Evolutionary conservation across 2,113 vertebrate species (phyloP).

Genomic region (Bufo gargarizans): DNA sequence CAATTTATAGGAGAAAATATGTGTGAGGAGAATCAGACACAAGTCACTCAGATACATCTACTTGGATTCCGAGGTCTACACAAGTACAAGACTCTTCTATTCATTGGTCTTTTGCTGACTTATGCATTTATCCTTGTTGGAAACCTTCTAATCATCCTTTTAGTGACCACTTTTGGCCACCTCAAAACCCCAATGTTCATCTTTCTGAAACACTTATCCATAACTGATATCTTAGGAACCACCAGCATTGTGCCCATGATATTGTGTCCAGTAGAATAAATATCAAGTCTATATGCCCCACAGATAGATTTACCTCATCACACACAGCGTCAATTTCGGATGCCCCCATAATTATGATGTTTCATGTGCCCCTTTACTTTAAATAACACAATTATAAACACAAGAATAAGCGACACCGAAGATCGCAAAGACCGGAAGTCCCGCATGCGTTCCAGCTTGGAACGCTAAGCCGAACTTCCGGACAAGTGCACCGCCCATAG

Average conservation of each 20-base stretch:
- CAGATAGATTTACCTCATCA: no score
- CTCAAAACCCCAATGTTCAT: conserved; percentile 32
- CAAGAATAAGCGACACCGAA: no score
- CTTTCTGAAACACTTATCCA: conserved; percentile 36
- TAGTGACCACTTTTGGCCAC: conserved; percentile 11
- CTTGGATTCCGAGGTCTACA: conserved; percentile 2
- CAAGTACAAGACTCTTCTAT: conserved; percentile 5
- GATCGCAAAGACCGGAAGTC: no score
- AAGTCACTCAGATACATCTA: conserved; percentile 6
- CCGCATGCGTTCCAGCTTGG: no score
- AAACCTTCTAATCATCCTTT: conserved; percentile 22
- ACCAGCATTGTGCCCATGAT: not conserved
- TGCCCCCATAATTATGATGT: no score
- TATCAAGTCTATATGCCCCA: no score
- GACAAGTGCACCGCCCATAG: no score
- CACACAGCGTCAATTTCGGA: no score
- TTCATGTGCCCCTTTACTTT: no score
- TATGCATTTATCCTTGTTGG: conserved; percentile 23
- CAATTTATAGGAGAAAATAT: not conserved
- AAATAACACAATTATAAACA: no score
- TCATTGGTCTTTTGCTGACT: not conserved
- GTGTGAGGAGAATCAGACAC: not conserved
- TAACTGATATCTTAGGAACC: conserved; percentile 18
- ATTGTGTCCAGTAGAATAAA: no score
- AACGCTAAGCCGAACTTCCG: no score